Evolutionary conservation across 2,797 vertebrate species (phyloP), one percentile per base, ranked within the genome.

Genomic region (Cheirogaleus major): DNA sequence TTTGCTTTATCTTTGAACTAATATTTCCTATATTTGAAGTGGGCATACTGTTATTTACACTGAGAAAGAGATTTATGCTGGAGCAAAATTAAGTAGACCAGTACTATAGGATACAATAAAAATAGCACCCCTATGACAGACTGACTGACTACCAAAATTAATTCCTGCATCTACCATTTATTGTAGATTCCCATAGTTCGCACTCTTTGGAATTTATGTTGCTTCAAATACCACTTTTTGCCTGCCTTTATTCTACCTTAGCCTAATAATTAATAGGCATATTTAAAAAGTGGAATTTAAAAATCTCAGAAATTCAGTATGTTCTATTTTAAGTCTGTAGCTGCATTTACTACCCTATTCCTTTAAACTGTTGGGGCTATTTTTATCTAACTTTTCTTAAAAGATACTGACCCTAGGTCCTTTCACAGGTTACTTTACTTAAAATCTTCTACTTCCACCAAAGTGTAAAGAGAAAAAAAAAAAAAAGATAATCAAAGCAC

Each of bases 291-390:
- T 5, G 2, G 2, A 89, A 61, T 87, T 18, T 50, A 57, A 32
- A 80, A 75, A 73, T 30, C 41, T 89, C 9, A 82, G 65, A 88
- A 81, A 50, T 67, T 78, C 43, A 57, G 5, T 52, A 14, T 52
- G 30, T 23, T 59, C 57, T 86, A 87, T 89, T 95, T 91, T 87
- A 85, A 82, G 83, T 61, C 15, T 48, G 4, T 27, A 83, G 35
- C 48, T 97, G 57, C 27, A 80, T 73, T 86, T 93, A 50, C 80
- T 89, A 76, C 18, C 32, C 55, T 82, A 83, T 91, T 93, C 73
- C 25, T 92, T 57, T 78, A 75, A 94, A 82, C 7, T 89, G 20
- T 65, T 79, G 12, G 70, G 2, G 25, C 67, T 86, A 59, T 94
- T 86, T 93, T 94, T 88, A 55, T 12, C 17, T 73, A 69, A 25